A percentile compares a stretch with the other conserved stretches of the same genome.
These are phyloP conservation scores for Xestia ashworthii DNA, from an alignment of 2,888 invertebrate species.

Conservation along the genomic window DNA sequence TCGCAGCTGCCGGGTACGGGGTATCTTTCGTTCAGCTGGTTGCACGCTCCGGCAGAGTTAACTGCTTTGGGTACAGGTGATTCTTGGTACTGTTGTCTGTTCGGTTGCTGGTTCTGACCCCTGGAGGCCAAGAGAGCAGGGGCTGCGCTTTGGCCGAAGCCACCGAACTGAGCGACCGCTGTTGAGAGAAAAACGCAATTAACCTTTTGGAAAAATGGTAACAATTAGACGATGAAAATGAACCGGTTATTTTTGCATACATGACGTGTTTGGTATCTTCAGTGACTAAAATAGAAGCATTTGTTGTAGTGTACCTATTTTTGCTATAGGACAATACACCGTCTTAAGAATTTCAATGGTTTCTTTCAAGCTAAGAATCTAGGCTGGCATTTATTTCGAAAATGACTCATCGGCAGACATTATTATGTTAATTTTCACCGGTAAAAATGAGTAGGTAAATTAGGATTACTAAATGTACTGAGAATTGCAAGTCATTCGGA, in stretches of 20 bases:
- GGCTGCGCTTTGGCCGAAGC: constrained; percentile 44
- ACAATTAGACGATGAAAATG: not conserved
- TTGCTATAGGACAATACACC: constrained; percentile 12
- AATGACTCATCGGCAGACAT: constrained; percentile 24
- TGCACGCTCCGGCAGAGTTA: constrained; percentile 85
- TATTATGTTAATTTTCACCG: constrained; percentile 39
- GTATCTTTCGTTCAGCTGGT: constrained; percentile 93
- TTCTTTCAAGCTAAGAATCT: constrained; percentile 11
- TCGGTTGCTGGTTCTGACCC: constrained; percentile 56
- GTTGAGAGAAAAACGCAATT: constrained; percentile 47
- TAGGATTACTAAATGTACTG: constrained; percentile 14
- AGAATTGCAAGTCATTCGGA: not conserved
- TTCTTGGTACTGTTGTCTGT: constrained; percentile 67
- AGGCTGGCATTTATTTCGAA: constrained; percentile 13
- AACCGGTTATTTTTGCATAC: not conserved
- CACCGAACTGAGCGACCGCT: constrained; percentile 78
- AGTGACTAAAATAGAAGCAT: constrained; percentile 6
- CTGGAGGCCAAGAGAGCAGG: constrained; percentile 42
- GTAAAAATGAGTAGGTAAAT: not conserved
- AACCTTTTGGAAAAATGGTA: not conserved
- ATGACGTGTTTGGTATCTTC: constrained; percentile 2
- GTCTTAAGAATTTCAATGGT: constrained; percentile 19
- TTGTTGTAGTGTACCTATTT: constrained; percentile 17
- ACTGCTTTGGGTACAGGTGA: constrained; percentile 48
- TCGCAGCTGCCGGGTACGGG: constrained; percentile 94